A percentile compares a stretch with the other conserved stretches of the same genome.
These are phyloP conservation scores for Percopsis transmontana DNA, from an alignment of 2,113 vertebrate genomes.

Conservation along the genomic window DNA sequence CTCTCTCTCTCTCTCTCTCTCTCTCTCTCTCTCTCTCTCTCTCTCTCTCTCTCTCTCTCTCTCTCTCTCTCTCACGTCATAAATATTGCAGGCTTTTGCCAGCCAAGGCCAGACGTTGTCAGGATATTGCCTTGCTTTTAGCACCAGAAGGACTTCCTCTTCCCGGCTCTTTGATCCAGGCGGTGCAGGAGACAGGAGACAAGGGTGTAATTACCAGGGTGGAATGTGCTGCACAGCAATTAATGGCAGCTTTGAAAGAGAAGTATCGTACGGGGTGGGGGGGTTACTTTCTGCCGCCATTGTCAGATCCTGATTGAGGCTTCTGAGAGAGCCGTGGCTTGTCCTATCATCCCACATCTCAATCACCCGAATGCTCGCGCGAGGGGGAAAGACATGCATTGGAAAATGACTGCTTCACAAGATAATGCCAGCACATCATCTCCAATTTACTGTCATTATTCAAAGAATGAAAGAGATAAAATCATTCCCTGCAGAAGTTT, in stretches of 20 bases:
- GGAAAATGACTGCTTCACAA: conserved; percentile 18
- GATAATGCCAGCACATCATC: conserved; percentile 11
- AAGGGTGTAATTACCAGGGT: conserved; percentile 64
- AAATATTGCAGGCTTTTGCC: conserved; percentile 70
- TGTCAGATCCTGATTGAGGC: conserved; percentile 58
- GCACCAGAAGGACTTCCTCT: conserved; percentile 65
- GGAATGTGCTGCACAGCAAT: conserved; percentile 63
- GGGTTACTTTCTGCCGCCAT: conserved; percentile 59
- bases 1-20: conserved; percentile 17
- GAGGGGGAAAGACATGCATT: not conserved
- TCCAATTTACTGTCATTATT: conserved; percentile 38
- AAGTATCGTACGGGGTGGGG: conserved; percentile 49
- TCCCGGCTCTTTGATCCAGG: conserved; percentile 55
- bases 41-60: not conserved
- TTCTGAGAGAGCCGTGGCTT: conserved; percentile 31
- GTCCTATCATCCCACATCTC: conserved; percentile 49
- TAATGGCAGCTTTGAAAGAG: conserved; percentile 61
- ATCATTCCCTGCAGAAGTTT: conserved; percentile 22
- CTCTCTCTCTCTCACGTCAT: conserved; percentile 46
- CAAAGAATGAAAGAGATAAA: conserved; percentile 35
- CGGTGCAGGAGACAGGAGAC: conserved; percentile 54
- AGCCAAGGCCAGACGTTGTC: conserved; percentile 63
- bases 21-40: no score
- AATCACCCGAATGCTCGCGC: conserved; percentile 44
- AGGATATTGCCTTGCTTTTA: conserved; percentile 76